Evolutionary conservation across 2,113 vertebrate species (phyloP).

Genomic region (Lepus europaeus): DNA sequence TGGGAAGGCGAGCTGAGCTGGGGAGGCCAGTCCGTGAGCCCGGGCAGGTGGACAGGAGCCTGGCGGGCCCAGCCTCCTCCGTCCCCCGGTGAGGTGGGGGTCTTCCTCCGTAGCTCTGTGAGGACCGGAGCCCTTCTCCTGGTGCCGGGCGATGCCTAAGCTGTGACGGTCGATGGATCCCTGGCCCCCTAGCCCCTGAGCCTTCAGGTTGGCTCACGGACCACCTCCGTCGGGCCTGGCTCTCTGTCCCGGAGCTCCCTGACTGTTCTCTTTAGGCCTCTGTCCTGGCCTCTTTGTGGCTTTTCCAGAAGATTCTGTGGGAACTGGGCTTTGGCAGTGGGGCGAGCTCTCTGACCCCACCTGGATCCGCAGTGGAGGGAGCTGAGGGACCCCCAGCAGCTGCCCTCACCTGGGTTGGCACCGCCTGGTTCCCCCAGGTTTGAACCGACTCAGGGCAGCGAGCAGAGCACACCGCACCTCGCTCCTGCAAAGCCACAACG

Average conservation of each 20-base stretch:
- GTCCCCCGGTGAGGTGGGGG: no score
- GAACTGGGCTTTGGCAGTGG: not conserved
- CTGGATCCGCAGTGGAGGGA: not conserved
- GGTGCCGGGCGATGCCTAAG: rapidly evolving
- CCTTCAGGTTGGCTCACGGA: rapidly evolving
- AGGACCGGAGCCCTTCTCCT: rapidly evolving
- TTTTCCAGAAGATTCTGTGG: not conserved
- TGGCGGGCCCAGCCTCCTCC: no score
- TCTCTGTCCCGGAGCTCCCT: rapidly evolving
- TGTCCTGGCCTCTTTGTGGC: rapidly evolving
- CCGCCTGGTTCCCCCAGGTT: no score
- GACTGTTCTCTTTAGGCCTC: no score
- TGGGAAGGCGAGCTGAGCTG: not conserved
- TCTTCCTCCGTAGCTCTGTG: not conserved
- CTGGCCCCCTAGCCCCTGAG: rapidly evolving
- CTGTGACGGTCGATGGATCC: rapidly evolving
- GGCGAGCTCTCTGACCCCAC: not conserved
- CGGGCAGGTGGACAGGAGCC: not conserved
- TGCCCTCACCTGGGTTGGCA: no score
- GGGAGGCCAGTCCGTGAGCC: not conserved
- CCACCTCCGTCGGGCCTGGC: no score
- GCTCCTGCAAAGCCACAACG: no score
- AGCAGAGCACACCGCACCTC: no score
- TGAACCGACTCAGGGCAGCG: no score
- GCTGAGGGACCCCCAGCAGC: no score